Evolutionary conservation across 2,888 invertebrate genomes (phyloP).

Genomic region (Apamea epomidion): DNA sequence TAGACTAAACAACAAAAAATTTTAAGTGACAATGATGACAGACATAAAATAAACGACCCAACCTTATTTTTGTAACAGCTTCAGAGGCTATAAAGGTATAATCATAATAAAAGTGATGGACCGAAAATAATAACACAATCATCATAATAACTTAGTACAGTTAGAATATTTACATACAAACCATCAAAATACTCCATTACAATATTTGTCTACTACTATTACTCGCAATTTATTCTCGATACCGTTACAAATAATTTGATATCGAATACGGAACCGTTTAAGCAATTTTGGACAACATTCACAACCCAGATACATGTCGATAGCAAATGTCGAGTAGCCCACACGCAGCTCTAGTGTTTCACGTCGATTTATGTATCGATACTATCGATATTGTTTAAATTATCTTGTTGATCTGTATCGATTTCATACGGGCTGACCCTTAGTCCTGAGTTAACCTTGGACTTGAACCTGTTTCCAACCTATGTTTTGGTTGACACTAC

Average conservation of each 20-base stretch:
- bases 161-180: conserved; percentile 56
- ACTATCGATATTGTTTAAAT: conserved; percentile 51
- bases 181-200: conserved; percentile 36
- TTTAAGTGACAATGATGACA: conserved; percentile 19
- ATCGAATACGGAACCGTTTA: conserved; percentile 54
- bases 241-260: conserved; percentile 66
- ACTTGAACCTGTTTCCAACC: not conserved
- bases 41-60: conserved; percentile 23
- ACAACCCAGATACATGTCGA: conserved; percentile 60
- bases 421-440: conserved; percentile 31
- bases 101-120: conserved; percentile 42
- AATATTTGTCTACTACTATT: conserved; percentile 54
- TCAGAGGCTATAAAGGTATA: conserved; percentile 17
- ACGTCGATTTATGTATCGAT: conserved; percentile 52
- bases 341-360: conserved; percentile 60
- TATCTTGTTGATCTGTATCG: conserved; percentile 44
- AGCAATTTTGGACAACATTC: conserved; percentile 62
- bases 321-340: conserved; percentile 60
- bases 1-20: not conserved
- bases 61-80: conserved; percentile 38
- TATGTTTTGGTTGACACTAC: not conserved
- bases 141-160: conserved; percentile 42
- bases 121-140: conserved; percentile 26
- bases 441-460: not conserved
- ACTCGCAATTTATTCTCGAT: conserved; percentile 54